Evolutionary conservation across 2,888 invertebrate species (phyloP).

Genomic region (Drosophila neonasuta): DNA sequence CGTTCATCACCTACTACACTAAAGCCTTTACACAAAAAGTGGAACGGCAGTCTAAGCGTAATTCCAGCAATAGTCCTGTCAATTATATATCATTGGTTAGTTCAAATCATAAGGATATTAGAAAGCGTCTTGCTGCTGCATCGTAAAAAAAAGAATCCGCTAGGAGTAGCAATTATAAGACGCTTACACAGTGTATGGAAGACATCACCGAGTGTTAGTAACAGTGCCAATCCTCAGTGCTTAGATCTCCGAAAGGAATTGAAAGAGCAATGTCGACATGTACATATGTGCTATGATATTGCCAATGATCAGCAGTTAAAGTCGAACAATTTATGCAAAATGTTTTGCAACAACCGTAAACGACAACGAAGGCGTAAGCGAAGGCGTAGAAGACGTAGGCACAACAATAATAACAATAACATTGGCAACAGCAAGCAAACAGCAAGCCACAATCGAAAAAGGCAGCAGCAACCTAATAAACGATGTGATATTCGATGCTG

Average conservation of each 20-base stretch:
- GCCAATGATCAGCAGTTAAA: slow-evolving; percentile 68
- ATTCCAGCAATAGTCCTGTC: slow-evolving; percentile 34
- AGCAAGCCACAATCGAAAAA: slow-evolving; percentile 18
- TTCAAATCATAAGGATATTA: slow-evolving; percentile 40
- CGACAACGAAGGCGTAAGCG: slow-evolving; percentile 58
- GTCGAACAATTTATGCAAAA: slow-evolving; percentile 65
- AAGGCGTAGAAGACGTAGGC: slow-evolving; percentile 62
- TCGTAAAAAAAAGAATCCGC: slow-evolving; percentile 13
- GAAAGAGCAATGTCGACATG: slow-evolving; percentile 49
- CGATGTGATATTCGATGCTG: slow-evolving; percentile 5
- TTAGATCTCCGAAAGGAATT: slow-evolving; percentile 23
- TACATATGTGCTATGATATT: slow-evolving; percentile 54
- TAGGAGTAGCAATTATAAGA: slow-evolving; percentile 16
- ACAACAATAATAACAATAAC: slow-evolving; percentile 35
- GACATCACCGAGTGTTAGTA: slow-evolving; percentile 7
- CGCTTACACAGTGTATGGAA: slow-evolving; percentile 11
- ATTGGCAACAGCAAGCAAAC: slow-evolving; percentile 21
- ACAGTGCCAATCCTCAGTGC: slow-evolving; percentile 7
- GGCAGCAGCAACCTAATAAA: slow-evolving; percentile 2
- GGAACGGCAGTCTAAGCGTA: background rate
- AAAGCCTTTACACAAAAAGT: slow-evolving; percentile 22
- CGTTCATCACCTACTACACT: slow-evolving; percentile 6
- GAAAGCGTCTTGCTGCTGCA: slow-evolving; percentile 41
- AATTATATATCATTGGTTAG: slow-evolving; percentile 45
- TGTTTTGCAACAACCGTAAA: slow-evolving; percentile 67